phyloP scores from a whole-genome alignment of 1,140 invertebrate genomes.

The Ceratitis capitata region DNA sequence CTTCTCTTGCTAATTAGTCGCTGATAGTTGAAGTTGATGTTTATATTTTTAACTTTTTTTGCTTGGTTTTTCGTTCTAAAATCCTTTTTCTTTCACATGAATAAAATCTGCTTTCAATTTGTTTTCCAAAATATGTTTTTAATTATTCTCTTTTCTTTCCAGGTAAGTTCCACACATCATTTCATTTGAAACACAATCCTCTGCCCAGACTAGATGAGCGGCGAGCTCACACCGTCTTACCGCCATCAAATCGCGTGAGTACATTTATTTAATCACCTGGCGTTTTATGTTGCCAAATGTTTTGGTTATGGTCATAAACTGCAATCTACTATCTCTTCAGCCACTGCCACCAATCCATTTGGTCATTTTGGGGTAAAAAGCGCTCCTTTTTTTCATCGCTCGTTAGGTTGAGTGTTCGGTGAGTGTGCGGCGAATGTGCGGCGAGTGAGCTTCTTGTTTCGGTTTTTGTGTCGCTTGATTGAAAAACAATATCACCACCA shows the following conservation, averaged over 20 bases:
- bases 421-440: background rate
- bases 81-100: no score
- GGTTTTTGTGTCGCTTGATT: constrained; percentile 35
- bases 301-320: background rate
- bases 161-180: background rate
- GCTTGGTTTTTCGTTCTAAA: no score
- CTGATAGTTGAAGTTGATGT: no score
- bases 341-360: background rate
- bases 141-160: background rate
- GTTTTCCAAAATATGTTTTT: background rate
- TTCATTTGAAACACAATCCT: background rate
- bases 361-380: background rate
- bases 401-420: background rate
- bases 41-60: no score
- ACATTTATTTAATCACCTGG: background rate
- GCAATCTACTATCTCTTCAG: background rate
- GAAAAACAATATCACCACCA: constrained; percentile 42
- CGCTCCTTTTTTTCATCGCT: background rate
- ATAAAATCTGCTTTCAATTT: no score
- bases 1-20: no score
- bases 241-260: background rate
- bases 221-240: background rate
- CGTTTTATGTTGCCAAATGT: constrained; percentile 3
- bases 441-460: background rate
- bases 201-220: background rate